These are phyloP conservation scores for Periplaneta americana DNA, from an alignment of 1,140 invertebrate genomes.

Conservation along the genomic window DNA sequence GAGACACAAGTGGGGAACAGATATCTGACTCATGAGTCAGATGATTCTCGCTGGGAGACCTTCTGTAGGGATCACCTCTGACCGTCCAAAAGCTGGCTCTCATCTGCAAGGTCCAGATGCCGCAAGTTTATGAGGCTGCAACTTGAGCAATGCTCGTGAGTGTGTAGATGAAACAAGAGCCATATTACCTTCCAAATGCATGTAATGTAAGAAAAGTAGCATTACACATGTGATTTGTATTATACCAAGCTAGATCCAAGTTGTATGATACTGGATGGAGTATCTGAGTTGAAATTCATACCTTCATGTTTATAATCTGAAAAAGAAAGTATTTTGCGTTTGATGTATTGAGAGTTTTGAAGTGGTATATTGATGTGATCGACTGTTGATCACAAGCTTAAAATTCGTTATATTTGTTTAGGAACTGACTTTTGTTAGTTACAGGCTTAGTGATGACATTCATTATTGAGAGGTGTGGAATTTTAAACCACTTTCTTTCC, in stretches of 20 bases:
- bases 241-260: background rate
- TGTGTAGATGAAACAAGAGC: background rate
- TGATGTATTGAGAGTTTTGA: too few species aligned
- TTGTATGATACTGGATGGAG: background rate
- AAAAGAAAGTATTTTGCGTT: too few species aligned
- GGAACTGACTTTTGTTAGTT: too few species aligned
- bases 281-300: too few species aligned
- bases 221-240: too few species aligned
- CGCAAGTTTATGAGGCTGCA: background rate
- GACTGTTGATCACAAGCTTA: too few species aligned
- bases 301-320: too few species aligned
- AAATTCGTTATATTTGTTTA: too few species aligned
- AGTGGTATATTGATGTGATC: too few species aligned
- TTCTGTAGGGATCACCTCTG: constrained; percentile 23
- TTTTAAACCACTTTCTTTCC: too few species aligned
- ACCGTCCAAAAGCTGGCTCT: constrained; percentile 13
- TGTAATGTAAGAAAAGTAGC: background rate
- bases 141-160: background rate
- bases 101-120: constrained; percentile 1
- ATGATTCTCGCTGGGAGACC: constrained; percentile 83
- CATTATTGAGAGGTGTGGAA: too few species aligned
- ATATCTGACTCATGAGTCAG: constrained; percentile 94
- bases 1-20: constrained; percentile 79
- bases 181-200: background rate
- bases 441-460: too few species aligned